These are phyloP conservation scores for Dilophus febrilis DNA, from an alignment of 2,888 invertebrate species.

Conservation along the genomic window DNA sequence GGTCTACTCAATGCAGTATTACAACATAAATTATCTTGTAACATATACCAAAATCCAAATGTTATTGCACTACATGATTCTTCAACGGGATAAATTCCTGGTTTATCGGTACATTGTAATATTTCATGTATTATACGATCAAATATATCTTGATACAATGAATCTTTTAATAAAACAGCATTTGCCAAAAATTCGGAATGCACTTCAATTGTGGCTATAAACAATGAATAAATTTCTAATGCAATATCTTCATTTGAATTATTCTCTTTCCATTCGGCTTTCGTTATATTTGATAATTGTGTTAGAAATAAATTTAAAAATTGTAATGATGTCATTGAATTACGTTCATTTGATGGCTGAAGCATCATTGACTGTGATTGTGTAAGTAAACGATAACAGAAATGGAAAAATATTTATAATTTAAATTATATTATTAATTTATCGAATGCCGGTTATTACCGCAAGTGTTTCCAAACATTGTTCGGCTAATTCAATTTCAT, in stretches of 20 bases:
- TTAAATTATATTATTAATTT: too few species aligned
- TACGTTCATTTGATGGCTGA: slow-evolving; percentile 45
- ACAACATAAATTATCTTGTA: slow-evolving; percentile 44
- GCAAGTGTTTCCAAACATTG: slow-evolving; percentile 44
- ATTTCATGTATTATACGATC: slow-evolving; percentile 52
- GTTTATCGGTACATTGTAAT: slow-evolving; percentile 60
- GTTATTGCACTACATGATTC: slow-evolving; percentile 74
- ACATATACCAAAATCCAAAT: slow-evolving; percentile 81
- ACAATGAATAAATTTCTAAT: slow-evolving; percentile 46
- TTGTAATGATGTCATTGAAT: slow-evolving; percentile 37
- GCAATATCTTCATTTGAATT: slow-evolving; percentile 41
- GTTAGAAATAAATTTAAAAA: slow-evolving; percentile 41
- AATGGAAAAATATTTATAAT: too few species aligned
- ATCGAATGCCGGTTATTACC: slow-evolving; percentile 24
- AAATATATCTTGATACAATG: slow-evolving; percentile 36
- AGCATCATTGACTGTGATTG: slow-evolving; percentile 23
- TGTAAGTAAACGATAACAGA: too few species aligned
- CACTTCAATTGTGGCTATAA: slow-evolving; percentile 52
- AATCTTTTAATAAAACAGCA: slow-evolving; percentile 22
- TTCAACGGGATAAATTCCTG: slow-evolving; percentile 71
- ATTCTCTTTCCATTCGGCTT: slow-evolving; percentile 32
- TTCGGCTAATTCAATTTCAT: slow-evolving; percentile 41
- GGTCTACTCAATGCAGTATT: slow-evolving; percentile 14
- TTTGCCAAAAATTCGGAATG: slow-evolving; percentile 38
- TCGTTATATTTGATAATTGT: slow-evolving; percentile 36